Base-by-base conservation (phyloP, 2,888 invertebrate species). In the Apotomis turbidana region DNA sequence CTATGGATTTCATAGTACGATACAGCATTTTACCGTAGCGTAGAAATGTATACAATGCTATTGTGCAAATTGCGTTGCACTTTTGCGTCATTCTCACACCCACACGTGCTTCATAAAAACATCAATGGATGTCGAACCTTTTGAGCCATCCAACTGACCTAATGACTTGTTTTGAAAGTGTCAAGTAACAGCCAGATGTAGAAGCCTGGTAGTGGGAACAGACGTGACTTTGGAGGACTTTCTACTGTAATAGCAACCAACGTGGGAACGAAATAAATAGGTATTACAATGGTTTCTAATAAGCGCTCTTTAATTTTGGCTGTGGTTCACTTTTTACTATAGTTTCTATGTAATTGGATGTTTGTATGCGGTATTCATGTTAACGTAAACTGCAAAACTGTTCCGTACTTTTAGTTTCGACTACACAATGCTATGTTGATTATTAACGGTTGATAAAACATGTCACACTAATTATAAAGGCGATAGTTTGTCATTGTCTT, bases 191-290 rank as follows among this genome's bases (percentile, higher is more conserved):
- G 84, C 85, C 91, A 91, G 89, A 90, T 90, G 90, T 79, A 82
- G 79, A 88, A 86, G 88, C 88, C 76, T 86, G 87, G 84, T 86
- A 87, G 84, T 86, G 87, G 83, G 87, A 89, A 87, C 87, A 87
- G 87, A 91, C 93, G 91, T 92, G 91, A 91, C 90, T 91, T 79
- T 81, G 85, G 79, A 82, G 80, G 85, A 90, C 90, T 92, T 91
- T 93, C 93, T 90, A 90, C 85, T 77, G 80, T 86, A 88, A 90
- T 87, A 85, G 83, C 82, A 85, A 82, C 87, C 89, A 79, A 85
- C 90, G 93, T 93, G 93, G 90, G 91, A 93, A 93, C 85, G 81
- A 86, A 88, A 86, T 88, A 84, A 67, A 89, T 87, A 82, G 83
- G 80, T 82, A 85, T 79, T 80, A 87, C 82, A 83, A 83, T 85